phyloP scores from a whole-genome alignment of 92 coral and sea anemone species.

The Epizoanthus illoricatus region DNA sequence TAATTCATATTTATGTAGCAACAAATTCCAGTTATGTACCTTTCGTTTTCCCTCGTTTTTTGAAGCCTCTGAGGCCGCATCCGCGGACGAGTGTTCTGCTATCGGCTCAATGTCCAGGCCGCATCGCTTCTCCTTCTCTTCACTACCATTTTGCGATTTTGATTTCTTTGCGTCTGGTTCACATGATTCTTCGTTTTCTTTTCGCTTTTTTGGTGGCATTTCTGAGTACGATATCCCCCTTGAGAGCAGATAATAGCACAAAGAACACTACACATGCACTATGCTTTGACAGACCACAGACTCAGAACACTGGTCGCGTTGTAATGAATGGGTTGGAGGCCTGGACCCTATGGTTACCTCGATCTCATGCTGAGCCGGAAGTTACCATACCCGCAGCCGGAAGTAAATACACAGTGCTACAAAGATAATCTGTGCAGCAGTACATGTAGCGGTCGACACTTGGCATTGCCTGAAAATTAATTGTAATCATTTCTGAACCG shows the following conservation, averaged over 20 bases:
- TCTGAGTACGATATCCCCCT: slow-evolving; percentile 35
- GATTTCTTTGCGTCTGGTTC: slow-evolving; percentile 73
- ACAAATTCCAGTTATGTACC: slow-evolving; percentile 4
- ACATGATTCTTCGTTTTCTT: slow-evolving; percentile 58
- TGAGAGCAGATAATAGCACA: slow-evolving; percentile 35
- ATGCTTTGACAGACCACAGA: slow-evolving; percentile 17
- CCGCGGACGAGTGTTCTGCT: slow-evolving; percentile 21
- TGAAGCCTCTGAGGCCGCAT: slow-evolving; percentile 7
- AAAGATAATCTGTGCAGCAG: no score
- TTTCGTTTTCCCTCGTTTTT: slow-evolving; percentile 29
- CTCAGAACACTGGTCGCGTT: background rate
- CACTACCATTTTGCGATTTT: slow-evolving; percentile 52
- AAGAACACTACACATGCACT: slow-evolving; percentile 39
- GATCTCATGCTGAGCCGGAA: slow-evolving; percentile 13
- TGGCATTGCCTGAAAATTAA: no score
- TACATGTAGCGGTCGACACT: no score
- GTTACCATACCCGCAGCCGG: background rate
- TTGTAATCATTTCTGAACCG: no score
- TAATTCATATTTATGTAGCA: background rate
- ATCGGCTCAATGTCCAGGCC: background rate
- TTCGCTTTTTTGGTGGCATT: slow-evolving; percentile 73
- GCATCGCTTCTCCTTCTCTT: slow-evolving; percentile 10
- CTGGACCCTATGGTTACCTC: slow-evolving; percentile 25
- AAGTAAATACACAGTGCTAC: background rate
- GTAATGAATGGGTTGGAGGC: slow-evolving; percentile 12